Evolutionary conservation across 1,140 invertebrate genomes (phyloP).

Genomic region (Camponotus pennsylvanicus): DNA sequence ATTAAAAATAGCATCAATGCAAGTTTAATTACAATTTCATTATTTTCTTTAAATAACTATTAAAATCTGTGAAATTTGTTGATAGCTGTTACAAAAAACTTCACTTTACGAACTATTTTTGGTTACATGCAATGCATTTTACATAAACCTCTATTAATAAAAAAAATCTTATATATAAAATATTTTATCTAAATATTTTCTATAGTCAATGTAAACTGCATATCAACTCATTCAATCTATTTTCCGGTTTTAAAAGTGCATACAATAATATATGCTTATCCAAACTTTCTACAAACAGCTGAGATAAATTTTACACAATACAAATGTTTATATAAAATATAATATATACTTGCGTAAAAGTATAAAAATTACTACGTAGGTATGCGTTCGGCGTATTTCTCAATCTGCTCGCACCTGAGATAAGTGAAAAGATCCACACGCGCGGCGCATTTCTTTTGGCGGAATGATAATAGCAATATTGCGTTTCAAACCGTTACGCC

Average conservation of each 20-base stretch:
- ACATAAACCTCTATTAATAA: too few species aligned
- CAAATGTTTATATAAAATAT: background rate
- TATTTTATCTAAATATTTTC: too few species aligned
- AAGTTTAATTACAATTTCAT: too few species aligned
- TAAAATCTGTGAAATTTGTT: too few species aligned
- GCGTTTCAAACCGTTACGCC: background rate
- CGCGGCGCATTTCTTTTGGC: background rate
- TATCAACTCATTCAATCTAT: background rate
- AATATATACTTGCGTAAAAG: background rate
- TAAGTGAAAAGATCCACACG: background rate
- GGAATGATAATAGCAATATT: conserved; percentile 6
- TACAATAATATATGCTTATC: conserved; percentile 19
- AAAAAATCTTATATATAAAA: too few species aligned
- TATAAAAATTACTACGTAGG: background rate
- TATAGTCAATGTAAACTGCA: background rate
- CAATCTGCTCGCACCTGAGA: background rate
- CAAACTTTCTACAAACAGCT: background rate
- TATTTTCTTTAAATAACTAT: too few species aligned
- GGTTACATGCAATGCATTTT: too few species aligned
- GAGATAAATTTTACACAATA: background rate
- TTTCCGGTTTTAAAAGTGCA: conserved; percentile 15
- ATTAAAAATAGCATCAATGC: too few species aligned
- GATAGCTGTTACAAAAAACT: too few species aligned
- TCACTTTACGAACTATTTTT: too few species aligned
- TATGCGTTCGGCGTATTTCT: conserved; percentile 7